phyloP scores from a whole-genome alignment of 2,797 vertebrate species.

The Paramormyrops hopkinsi region DNA sequence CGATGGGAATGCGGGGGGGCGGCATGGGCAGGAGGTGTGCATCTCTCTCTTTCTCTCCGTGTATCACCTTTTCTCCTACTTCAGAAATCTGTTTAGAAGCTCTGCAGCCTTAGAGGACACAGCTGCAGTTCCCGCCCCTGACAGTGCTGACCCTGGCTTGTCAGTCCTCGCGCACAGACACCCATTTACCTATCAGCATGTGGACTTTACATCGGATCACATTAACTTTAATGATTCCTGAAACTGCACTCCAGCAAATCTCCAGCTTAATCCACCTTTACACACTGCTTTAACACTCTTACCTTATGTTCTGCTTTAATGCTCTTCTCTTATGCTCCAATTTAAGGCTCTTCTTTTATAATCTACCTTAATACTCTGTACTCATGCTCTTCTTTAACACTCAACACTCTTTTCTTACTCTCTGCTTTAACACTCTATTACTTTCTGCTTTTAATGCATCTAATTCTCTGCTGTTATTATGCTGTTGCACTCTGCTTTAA shows the following conservation, averaged over 20 bases:
- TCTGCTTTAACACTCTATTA: not conserved
- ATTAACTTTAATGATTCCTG: constrained; percentile 9
- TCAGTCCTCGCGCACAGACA: not conserved
- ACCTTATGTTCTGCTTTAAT: not conserved
- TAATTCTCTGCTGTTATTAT: not conserved
- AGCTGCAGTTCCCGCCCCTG: not conserved
- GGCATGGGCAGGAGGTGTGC: not conserved
- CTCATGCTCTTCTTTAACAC: not conserved
- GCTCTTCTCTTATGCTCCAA: not conserved
- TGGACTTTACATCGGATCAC: not conserved
- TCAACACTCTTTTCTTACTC: not conserved
- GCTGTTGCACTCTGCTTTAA: not conserved
- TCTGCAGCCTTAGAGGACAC: not conserved
- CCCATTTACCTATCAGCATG: not conserved
- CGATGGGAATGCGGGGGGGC: not conserved
- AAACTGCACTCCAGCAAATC: not conserved
- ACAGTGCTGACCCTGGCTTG: not conserved
- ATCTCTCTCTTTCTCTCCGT: not conserved
- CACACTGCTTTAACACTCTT: not conserved
- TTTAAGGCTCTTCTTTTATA: not conserved
- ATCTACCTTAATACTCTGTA: not conserved
- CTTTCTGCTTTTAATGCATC: not conserved
- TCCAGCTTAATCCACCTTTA: not conserved
- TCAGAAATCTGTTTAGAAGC: not conserved
- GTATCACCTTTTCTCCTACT: not conserved